These are phyloP conservation scores for Penaeus vannamei DNA, from an alignment of 1,140 invertebrate species.

Conservation along the genomic window DNA sequence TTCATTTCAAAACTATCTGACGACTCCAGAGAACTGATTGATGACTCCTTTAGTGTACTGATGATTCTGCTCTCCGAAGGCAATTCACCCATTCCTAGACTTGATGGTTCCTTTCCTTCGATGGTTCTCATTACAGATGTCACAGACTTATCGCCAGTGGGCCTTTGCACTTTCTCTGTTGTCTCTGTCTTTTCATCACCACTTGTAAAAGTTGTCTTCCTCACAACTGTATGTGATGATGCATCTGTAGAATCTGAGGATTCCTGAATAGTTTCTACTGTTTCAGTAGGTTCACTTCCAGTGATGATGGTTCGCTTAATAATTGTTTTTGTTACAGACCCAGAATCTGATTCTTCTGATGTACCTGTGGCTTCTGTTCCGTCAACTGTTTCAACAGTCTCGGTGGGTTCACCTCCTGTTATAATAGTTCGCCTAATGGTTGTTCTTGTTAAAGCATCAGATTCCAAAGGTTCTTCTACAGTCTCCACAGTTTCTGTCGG, in stretches of 20 bases:
- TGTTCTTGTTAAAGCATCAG: not conserved
- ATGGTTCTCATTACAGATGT: too few relatives aligned
- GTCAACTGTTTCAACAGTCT: slow-evolving; percentile 4
- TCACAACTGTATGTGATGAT: not conserved
- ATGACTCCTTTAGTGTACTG: too few relatives aligned
- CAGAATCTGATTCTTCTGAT: not conserved
- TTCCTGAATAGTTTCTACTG: too few relatives aligned
- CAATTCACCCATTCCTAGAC: too few relatives aligned
- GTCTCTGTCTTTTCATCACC: not conserved
- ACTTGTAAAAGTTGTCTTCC: not conserved
- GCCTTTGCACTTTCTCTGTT: not conserved
- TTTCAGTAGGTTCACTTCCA: not conserved
- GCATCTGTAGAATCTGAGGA: too few relatives aligned
- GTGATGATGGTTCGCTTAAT: not conserved
- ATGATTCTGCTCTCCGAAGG: too few relatives aligned
- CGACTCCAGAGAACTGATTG: slow-evolving; percentile 23
- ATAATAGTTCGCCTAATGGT: slow-evolving; percentile 38
- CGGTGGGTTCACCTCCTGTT: slow-evolving; percentile 27
- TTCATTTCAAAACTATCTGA: not conserved
- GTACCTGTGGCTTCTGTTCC: too few relatives aligned
- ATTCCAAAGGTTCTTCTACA: not conserved
- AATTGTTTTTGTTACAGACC: not conserved
- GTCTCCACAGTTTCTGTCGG: not conserved
- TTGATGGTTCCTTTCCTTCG: too few relatives aligned
- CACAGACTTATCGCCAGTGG: too few relatives aligned